Conservation (phyloP, 2,888 invertebrate genomes). For the Drosophila pseudotakahashii region DNA sequence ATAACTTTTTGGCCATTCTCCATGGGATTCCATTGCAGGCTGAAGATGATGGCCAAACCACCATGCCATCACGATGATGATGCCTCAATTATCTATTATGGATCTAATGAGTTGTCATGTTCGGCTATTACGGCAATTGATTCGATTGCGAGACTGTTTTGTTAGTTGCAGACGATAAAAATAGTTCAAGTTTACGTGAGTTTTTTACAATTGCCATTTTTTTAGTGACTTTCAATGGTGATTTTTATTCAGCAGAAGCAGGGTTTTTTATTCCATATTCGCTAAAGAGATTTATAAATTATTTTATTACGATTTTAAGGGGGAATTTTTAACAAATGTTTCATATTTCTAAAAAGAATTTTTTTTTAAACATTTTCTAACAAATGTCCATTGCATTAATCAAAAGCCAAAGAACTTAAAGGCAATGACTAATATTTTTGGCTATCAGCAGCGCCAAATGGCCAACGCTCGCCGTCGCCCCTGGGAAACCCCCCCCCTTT, state of each 20-base stretch:
- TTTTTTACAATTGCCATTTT: not conserved
- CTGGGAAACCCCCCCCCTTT: constrained; percentile 6
- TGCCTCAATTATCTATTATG: constrained; percentile 43
- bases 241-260: not conserved
- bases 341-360: too few species aligned
- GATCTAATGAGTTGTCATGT: constrained; percentile 47
- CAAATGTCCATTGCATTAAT: constrained; percentile 50
- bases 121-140: constrained; percentile 37
- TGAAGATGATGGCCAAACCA: constrained; percentile 24
- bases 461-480: constrained; percentile 47
- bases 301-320: not conserved
- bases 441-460: constrained; percentile 72
- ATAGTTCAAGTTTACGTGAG: constrained; percentile 19
- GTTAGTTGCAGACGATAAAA: constrained; percentile 25
- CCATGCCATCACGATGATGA: constrained; percentile 27
- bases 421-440: constrained; percentile 77
- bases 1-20: constrained; percentile 78
- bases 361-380: not conserved
- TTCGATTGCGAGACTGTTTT: constrained; percentile 35
- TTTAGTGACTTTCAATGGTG: not conserved
- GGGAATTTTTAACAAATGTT: too few species aligned
- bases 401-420: constrained; percentile 68
- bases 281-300: not conserved
- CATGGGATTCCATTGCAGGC: constrained; percentile 20
- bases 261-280: not conserved